Base-by-base conservation (phyloP, 2,113 vertebrate species). In the Zeus faber region DNA sequence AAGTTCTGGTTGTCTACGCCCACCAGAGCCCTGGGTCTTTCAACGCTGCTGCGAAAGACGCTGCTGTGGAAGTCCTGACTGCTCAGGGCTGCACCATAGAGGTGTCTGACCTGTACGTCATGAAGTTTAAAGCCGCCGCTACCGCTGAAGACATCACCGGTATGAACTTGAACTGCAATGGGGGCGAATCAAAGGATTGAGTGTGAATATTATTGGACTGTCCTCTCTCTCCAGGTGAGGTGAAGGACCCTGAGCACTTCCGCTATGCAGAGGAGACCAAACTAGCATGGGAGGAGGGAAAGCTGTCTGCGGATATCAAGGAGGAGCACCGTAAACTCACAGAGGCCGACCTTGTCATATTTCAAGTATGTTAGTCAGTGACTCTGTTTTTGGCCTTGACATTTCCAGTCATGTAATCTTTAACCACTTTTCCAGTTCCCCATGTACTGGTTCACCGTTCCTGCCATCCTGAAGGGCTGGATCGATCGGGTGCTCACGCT, bases 381-480 rank as follows among this genome's bases (percentile, higher is more conserved):
- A n/a, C 13, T n/a, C n/a, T n/a, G n/a, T n/a, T n/a, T n/a, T n/a
- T n/a, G n/a, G n/a, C n/a, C n/a, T n/a, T n/a, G n/a, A n/a, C n/a
- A n/a, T n/a, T n/a, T n/a, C n/a, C n/a, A n/a, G n/a, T n/a, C n/a
- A n/a, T n/a, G n/a, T n/a, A n/a, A n/a, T n/a, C n/a, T n/a, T n/a
- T n/a, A n/a, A n/a, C n/a, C n/a, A n/a, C n/a, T n/a, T 43, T 10
- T 8, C 18, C 40, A 43, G 40, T 43, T 93, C 55, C 91, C 92
- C 0, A 49, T 93, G 73, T 90, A 92, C 50, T 94, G 92, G 91
- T 91, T 90, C 39, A 82, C 83, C 16, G 50, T 91, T 8, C 92
- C 92, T 4, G 92, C 89, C 1, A 91, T 93, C 70, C 52, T 92
- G 81, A 93, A 93, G 65, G 91, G 90, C 62, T 94, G 92, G 91